Base-by-base conservation (phyloP, 2,797 vertebrate genomes). In the Chaunax sp. region DNA sequence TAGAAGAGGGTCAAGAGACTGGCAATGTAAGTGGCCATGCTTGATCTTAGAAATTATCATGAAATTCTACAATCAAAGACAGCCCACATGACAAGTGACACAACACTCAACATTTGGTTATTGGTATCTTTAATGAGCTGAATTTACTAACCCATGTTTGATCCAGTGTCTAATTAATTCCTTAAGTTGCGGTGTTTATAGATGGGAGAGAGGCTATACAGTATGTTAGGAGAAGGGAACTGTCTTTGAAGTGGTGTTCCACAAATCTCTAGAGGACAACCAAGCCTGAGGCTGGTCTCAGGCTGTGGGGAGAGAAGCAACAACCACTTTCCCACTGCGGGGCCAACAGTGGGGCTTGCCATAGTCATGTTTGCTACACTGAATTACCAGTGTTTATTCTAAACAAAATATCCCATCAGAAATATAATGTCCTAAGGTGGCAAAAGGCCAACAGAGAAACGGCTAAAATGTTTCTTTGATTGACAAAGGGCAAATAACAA, bases 231-330 rank as follows among this genome's bases (percentile, higher is more conserved):
- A 77, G 72, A 72, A 67, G 80, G 71, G 81, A 77, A 88, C 57
- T 64, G 73, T 87, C 91, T 94, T 93, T 94, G 93, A 94, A 93
- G 93, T 92, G 76, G 68, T 81, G 82, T 83, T 84, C 75, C 67
- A 79, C 37, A 84, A 80, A 73, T 92, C 92, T 91, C 93, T 68
- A 55, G 91, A 88, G 91, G 79, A 83, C 76, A 25, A 73, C 70
- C 38, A 45, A 86, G 90, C 92, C 88, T 23, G 61, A 85, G 92
- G 93, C 90, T 91, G 87, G 90, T 91, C 88, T 84, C 79, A 64
- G 82, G 70, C 77, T 82, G 79, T 84, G 53, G 75, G 80, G 78
- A 85, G 75, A 80, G 65, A 81, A 80, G 81, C 72, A 82, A 87
- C 74, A 78, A 80, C 69, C 65, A 22, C 58, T 86, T 88, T 82